Base-by-base conservation (phyloP, 2,888 invertebrate species). In the Corbicula japonica region DNA sequence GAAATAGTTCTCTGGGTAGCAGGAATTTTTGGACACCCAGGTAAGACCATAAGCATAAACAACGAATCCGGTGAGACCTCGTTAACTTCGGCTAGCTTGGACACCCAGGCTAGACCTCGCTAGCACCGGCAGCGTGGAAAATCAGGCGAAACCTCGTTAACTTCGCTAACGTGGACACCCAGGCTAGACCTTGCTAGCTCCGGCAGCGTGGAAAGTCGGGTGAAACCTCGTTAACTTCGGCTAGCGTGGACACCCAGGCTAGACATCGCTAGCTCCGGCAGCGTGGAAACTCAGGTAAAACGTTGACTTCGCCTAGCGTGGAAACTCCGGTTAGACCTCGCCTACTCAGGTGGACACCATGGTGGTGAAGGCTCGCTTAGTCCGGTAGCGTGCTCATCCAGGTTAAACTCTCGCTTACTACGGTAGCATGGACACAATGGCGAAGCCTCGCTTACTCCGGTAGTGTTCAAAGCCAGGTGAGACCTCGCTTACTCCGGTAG, bases 1-100 rank as follows among this genome's bases (percentile, higher is more conserved):
- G 65, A 80, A 38, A 69, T 80, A 12, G 50, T 76, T 18, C 44
- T 81, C 2, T 81, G 80, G 80, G 46, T 46, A 18, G 63, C 74
- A 2, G 76, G 66, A 1, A 61, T 76, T 48, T 81, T 81, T 54
- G 63, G 69, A 26, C 76, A 81, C 35, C 80, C 65, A 71, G 74
- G 80, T 81, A 61, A n/a, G 44, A n/a, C 10, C n/a, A 26, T 50
- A 23, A 2, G n/a, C 28, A 50, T 18, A 26, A 21, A 26, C 5
- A 52, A 8, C 15, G 5, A 8, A 26, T 23, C 26, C 28, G 28
- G 15, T 52, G 8, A 52, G 23, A 21, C 23, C 28, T 21, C 5
- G 52, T 23, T 52, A 8, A 21, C 6, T 48, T 8, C 48, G 6
- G 21, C 6, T 48, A 21, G 21, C 21, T 12, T 6, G 21, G 21